Base-by-base conservation (phyloP, 2,888 invertebrate genomes). In the Tiphia femorata region DNA sequence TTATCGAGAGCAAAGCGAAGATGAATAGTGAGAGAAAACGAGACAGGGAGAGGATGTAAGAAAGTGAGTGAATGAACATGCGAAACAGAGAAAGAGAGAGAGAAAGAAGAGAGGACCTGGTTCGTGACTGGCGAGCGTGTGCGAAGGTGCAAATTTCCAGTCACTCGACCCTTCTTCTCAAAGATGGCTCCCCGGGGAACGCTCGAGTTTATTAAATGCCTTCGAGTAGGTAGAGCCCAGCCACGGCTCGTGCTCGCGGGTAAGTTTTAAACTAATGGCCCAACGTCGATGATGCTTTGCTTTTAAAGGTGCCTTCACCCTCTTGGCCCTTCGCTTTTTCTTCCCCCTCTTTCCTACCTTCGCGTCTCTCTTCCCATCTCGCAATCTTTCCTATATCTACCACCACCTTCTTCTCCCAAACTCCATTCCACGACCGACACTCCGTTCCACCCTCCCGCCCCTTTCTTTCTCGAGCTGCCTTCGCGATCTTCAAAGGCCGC, bases 251-350 rank as follows among this genome's bases (percentile, higher is more conserved):
- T 53, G 54, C 50, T 41, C 21, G 21, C 27, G 37, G 41, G 41
- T 21, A 64, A 63, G 48, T 59, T 59, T 33, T 43, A 50, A 61
- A 65, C 60, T 64, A 61, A 65, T 57, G 64, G 49, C 29, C 54
- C 27, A 40, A 44, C 51, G 38, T 58, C 64, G 58, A 65, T 61
- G 60, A 60, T 52, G 56, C 58, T 55, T 49, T 49, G 49, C 57
- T 64, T 64, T 60, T 54, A 57, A 64, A 46, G 53, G 53, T 49
- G 49, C n/a, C 38, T 17, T 35, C 42, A 23, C 35, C 40, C 40
- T 20, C 35, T 46, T 50, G 37, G 47, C 40, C 44, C 37, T 17
- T 17, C 14, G 14, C n/a, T 37, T 44, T 49, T 19, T 50, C 21
- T 33, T 14, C 33, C 14, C 33, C 1, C 12, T 12, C 25, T 25